Evolutionary conservation across 1,140 invertebrate genomes (phyloP).

Genomic region (Solenopsis fugax): DNA sequence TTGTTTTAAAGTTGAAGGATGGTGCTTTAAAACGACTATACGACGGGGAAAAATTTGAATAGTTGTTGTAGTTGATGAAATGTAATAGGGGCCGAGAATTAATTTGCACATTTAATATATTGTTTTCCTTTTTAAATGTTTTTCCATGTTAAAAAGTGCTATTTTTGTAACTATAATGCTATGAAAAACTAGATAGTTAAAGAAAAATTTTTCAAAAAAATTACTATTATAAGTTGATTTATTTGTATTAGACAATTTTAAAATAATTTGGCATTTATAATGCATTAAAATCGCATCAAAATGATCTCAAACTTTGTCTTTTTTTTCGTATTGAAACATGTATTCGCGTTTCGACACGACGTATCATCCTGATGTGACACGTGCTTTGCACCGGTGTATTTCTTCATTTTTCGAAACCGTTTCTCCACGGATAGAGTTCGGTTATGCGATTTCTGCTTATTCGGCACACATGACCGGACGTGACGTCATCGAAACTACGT

Average conservation of each 20-base stretch:
- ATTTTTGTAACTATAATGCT: not conserved
- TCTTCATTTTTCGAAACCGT: slow-evolving; percentile 72
- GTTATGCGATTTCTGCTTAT: slow-evolving; percentile 80
- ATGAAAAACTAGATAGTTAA: not conserved
- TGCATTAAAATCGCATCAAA: not conserved
- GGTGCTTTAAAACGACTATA: too few relatives aligned
- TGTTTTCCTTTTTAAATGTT: too few relatives aligned
- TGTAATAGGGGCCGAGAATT: too few relatives aligned
- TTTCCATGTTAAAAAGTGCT: not conserved
- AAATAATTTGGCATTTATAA: not conserved
- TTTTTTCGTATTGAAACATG: not conserved
- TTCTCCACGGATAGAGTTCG: slow-evolving; percentile 68
- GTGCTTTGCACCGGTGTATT: slow-evolving; percentile 59
- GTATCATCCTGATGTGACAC: slow-evolving; percentile 51
- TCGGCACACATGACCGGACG: slow-evolving; percentile 78
- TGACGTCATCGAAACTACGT: slow-evolving; percentile 76
- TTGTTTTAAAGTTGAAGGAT: too few relatives aligned
- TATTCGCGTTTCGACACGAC: slow-evolving; percentile 1
- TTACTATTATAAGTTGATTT: not conserved
- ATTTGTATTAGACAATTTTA: not conserved
- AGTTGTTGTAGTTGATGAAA: too few relatives aligned
- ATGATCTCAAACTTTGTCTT: not conserved
- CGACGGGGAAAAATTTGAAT: too few relatives aligned
- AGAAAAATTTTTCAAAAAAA: not conserved
- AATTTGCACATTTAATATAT: too few relatives aligned